A percentile compares a stretch with the other conserved stretches of the same genome.
Conservation (phyloP, 2,888 invertebrate genomes). For the Drosophila helvetica region DNA sequence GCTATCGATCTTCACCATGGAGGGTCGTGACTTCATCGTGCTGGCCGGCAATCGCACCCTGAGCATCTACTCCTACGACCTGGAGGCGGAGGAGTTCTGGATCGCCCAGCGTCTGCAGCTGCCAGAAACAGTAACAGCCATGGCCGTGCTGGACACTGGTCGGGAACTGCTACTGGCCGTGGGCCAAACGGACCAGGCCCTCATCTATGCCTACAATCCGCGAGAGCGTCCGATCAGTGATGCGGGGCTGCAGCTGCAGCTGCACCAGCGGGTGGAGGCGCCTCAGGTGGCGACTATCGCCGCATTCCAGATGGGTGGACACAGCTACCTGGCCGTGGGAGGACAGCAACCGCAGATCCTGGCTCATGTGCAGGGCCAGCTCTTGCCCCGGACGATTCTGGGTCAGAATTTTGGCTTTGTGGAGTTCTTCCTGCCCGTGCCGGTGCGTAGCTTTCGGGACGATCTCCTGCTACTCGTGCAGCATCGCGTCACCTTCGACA, state of each 20-base stretch:
- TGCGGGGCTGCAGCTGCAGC: slow-evolving; percentile 63
- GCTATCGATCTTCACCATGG: slow-evolving; percentile 69
- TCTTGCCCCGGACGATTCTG: slow-evolving; percentile 80
- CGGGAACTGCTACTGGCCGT: slow-evolving; percentile 80
- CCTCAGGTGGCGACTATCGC: slow-evolving; percentile 74
- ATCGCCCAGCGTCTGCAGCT: slow-evolving; percentile 80
- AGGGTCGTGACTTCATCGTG: slow-evolving; percentile 67
- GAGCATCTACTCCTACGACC: slow-evolving; percentile 79
- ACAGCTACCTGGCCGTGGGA: slow-evolving; percentile 81
- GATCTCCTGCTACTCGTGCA: slow-evolving; percentile 84
- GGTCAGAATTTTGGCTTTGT: slow-evolving; percentile 82
- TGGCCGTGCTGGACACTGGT: slow-evolving; percentile 79
- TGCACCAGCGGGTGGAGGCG: slow-evolving; percentile 63
- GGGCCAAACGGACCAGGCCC: slow-evolving; percentile 73
- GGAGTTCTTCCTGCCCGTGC: slow-evolving; percentile 81
- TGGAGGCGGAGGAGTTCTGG: slow-evolving; percentile 78
- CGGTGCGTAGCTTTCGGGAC: slow-evolving; percentile 83
- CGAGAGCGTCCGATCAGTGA: slow-evolving; percentile 30
- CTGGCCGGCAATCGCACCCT: slow-evolving; percentile 66
- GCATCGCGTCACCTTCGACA: slow-evolving; percentile 81
- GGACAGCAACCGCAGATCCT: slow-evolving; percentile 81
- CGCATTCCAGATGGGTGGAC: slow-evolving; percentile 83
- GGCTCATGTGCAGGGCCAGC: slow-evolving; percentile 78
- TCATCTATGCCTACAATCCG: slow-evolving; percentile 77
- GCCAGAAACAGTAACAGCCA: slow-evolving; percentile 56